phyloP scores from a whole-genome alignment of 2,797 vertebrate genomes.

The Columba guinea region DNA sequence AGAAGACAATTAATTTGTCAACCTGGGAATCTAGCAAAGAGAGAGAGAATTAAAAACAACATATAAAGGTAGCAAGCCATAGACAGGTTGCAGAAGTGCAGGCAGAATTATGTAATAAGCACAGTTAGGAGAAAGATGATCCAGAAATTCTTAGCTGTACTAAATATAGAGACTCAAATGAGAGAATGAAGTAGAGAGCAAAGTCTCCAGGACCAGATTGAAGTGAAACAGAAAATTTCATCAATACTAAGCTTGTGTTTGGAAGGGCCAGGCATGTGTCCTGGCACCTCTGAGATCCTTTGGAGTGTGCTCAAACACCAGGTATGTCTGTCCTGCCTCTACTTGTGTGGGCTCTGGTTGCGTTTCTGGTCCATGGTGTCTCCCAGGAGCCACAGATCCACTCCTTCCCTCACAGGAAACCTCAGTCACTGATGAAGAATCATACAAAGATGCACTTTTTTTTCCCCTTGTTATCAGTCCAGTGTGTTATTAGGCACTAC shows the following conservation, averaged over 20 bases:
- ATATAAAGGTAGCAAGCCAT: neutral
- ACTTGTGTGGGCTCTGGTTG: rapidly evolving
- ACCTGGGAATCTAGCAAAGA: neutral
- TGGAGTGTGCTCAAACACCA: neutral
- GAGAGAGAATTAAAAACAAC: neutral
- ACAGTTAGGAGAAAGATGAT: neutral
- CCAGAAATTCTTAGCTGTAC: neutral
- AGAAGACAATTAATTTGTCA: neutral
- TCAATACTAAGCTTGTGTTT: rapidly evolving
- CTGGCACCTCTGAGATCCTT: neutral
- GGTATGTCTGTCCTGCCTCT: neutral
- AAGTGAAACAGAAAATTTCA: neutral
- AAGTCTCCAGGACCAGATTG: neutral
- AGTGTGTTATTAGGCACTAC: neutral
- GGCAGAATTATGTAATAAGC: neutral
- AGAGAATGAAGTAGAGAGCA: neutral
- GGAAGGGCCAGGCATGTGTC: rapidly evolving
- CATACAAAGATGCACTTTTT: neutral
- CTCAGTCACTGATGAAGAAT: neutral
- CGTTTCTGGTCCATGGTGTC: neutral
- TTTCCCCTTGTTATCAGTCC: neutral
- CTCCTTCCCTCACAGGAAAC: neutral
- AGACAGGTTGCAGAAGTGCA: neutral
- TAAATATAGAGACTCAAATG: neutral
- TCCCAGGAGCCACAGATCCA: neutral